Evolutionary conservation across 2,888 invertebrate species (phyloP).

Genomic region (Choristoneura rosaceana): DNA sequence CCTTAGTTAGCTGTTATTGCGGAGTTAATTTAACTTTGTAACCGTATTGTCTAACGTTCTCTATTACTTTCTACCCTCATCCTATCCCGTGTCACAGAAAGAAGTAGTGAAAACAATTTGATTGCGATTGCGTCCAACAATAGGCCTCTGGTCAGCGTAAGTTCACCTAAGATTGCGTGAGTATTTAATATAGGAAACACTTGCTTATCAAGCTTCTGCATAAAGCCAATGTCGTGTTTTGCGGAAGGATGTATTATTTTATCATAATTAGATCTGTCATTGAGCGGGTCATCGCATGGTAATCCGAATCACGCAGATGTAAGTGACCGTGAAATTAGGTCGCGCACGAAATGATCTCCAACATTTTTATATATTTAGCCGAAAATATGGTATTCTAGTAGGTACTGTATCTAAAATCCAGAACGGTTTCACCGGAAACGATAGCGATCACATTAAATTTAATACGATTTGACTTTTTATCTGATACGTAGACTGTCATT

Average conservation of each 20-base stretch:
- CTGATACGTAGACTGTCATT: neutral
- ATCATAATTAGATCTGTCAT: slow-evolving; percentile 72
- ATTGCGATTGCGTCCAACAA: too few species aligned
- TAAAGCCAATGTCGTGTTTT: slow-evolving; percentile 40
- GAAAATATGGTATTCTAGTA: slow-evolving; percentile 11
- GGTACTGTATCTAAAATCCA: slow-evolving; percentile 13
- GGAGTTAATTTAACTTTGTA: too few species aligned
- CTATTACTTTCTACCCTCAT: too few species aligned
- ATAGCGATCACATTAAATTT: neutral
- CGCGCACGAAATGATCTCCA: slow-evolving; percentile 39
- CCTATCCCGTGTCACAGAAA: too few species aligned
- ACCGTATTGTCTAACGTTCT: too few species aligned
- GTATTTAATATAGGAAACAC: neutral
- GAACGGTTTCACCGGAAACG: slow-evolving; percentile 29
- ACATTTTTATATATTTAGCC: slow-evolving; percentile 10
- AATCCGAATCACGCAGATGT: slow-evolving; percentile 58
- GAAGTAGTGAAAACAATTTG: too few species aligned
- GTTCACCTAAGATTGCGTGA: neutral
- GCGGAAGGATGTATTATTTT: slow-evolving; percentile 46
- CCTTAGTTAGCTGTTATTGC: too few species aligned
- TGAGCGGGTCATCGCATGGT: slow-evolving; percentile 56
- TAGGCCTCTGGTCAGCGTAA: too few species aligned
- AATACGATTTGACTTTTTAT: neutral
- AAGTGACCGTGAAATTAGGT: slow-evolving; percentile 73
- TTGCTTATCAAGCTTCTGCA: slow-evolving; percentile 1